Conservation (phyloP, 2,888 invertebrate species). For the Leptinotarsa juncta region DNA sequence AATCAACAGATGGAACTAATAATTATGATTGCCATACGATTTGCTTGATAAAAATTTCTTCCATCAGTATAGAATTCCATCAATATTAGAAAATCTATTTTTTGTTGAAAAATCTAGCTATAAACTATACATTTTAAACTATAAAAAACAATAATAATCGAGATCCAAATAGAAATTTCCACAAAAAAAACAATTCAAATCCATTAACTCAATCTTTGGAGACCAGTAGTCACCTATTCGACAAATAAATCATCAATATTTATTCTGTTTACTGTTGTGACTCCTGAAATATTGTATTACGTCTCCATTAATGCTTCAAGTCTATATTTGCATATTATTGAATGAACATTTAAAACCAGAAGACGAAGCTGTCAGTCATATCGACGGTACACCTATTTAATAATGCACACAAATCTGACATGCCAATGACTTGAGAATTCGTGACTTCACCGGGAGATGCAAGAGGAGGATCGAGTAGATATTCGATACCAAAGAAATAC, state of each 20-base stretch:
- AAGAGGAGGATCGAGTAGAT: slow-evolving; percentile 1
- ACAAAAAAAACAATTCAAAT: neutral
- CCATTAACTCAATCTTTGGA: neutral
- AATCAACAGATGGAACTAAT: too few relatives aligned
- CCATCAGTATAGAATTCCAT: too few relatives aligned
- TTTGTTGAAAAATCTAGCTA: neutral
- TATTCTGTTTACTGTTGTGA: slow-evolving; percentile 30
- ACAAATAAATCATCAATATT: slow-evolving; percentile 30
- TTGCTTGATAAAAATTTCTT: too few relatives aligned
- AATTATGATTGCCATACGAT: too few relatives aligned
- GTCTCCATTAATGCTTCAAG: slow-evolving; percentile 31
- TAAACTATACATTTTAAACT: neutral
- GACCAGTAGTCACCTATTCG: neutral
- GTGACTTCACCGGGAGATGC: slow-evolving; percentile 5
- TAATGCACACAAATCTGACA: slow-evolving; percentile 21
- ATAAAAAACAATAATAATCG: neutral
- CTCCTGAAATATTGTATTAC: slow-evolving; percentile 34
- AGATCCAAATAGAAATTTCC: neutral
- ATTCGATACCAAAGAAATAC: neutral
- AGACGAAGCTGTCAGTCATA: slow-evolving; percentile 31
- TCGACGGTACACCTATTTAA: slow-evolving; percentile 13
- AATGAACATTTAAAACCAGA: slow-evolving; percentile 33
- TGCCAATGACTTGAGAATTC: slow-evolving; percentile 16
- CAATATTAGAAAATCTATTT: too few relatives aligned
- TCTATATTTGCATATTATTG: slow-evolving; percentile 33